Evolutionary conservation across 2,797 vertebrate species (phyloP).

Genomic region (Iguana delicatissima): DNA sequence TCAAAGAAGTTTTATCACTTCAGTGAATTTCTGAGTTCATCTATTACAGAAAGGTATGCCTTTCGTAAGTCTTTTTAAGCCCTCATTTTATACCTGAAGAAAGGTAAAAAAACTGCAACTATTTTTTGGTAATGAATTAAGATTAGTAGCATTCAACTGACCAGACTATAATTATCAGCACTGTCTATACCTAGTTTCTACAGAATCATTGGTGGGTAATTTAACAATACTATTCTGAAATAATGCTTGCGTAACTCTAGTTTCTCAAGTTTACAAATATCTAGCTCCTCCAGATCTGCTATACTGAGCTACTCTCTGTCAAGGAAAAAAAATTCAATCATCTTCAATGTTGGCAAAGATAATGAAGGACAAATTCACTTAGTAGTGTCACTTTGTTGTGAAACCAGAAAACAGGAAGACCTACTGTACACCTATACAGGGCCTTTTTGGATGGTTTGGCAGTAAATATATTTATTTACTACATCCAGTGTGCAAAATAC

Average conservation of each 20-base stretch:
- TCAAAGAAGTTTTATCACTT: constrained; percentile 71
- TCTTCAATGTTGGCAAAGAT: neutral
- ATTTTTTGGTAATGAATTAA: neutral
- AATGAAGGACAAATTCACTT: neutral
- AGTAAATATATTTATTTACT: neutral
- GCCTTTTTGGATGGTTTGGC: neutral
- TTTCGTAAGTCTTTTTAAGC: constrained; percentile 50
- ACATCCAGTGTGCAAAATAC: neutral
- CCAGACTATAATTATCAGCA: constrained; percentile 60
- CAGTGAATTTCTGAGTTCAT: constrained; percentile 68
- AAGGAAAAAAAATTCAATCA: neutral
- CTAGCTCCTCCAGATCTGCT: neutral
- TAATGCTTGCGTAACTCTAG: neutral
- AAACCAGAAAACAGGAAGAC: neutral
- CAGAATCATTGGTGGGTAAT: neutral
- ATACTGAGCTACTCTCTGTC: neutral
- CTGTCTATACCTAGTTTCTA: constrained; percentile 11
- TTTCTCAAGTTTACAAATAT: neutral
- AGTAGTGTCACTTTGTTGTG: neutral
- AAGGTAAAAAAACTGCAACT: constrained; percentile 52
- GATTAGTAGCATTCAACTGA: neutral
- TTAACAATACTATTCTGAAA: neutral
- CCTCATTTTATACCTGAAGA: constrained; percentile 62
- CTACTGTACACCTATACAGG: neutral
- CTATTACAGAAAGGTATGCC: constrained; percentile 67